phyloP scores from a whole-genome alignment of 64 coral and sea anemone species.

The Astreopora myriophthalma region DNA sequence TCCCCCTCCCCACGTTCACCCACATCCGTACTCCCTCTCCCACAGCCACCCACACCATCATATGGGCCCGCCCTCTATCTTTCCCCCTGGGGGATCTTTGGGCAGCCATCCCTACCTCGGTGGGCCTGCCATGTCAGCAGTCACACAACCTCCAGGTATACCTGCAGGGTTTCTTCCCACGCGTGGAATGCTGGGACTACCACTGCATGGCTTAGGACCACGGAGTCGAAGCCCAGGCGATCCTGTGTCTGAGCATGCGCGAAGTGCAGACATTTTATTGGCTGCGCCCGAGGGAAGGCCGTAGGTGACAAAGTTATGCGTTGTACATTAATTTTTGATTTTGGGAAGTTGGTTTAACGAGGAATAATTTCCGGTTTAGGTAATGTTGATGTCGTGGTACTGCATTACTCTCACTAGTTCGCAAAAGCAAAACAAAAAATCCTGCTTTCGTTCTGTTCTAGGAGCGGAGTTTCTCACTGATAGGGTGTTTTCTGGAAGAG shows the following conservation, averaged over 20 bases:
- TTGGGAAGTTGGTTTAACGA: not conserved
- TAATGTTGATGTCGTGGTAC: not conserved
- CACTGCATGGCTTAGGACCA: conserved; percentile 56
- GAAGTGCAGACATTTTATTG: conserved; percentile 41
- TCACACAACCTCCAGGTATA: conserved; percentile 75
- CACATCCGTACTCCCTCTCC: conserved; percentile 48
- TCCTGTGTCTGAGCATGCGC: not conserved
- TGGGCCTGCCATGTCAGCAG: conserved; percentile 82
- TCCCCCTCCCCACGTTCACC: conserved; percentile 34
- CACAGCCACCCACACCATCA: conserved; percentile 33
- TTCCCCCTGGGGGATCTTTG: conserved; percentile 26
- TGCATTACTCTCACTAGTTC: too few relatives aligned
- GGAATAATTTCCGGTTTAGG: not conserved
- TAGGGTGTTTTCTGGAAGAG: too few relatives aligned
- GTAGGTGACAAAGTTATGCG: not conserved
- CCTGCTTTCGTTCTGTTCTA: too few relatives aligned
- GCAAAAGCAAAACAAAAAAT: too few relatives aligned
- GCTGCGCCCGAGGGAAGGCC: conserved; percentile 21
- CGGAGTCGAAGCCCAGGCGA: conserved; percentile 76
- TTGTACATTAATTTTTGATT: conserved; percentile 6
- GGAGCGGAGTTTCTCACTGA: too few relatives aligned
- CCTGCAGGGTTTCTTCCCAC: conserved; percentile 66
- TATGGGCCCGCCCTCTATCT: conserved; percentile 55
- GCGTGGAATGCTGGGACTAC: conserved; percentile 72
- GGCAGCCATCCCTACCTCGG: conserved; percentile 22